These are phyloP conservation scores for Salminus brasiliensis DNA, from an alignment of 2,113 vertebrate species.

Conservation along the genomic window DNA sequence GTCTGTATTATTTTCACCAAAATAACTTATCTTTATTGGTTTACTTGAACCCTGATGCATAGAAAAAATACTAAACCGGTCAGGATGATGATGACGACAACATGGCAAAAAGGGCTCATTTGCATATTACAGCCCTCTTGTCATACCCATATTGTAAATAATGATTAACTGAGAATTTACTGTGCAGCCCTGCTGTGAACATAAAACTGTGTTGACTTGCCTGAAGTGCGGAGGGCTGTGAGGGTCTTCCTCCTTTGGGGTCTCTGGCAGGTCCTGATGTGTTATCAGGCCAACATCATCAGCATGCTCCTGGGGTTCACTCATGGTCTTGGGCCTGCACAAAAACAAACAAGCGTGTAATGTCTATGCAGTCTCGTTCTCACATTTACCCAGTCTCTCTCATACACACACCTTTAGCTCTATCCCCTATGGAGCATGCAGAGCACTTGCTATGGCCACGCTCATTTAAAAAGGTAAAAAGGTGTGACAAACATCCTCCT, in stretches of 20 bases:
- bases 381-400: background rate
- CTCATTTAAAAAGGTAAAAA: conserved; percentile 68
- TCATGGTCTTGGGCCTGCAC: conserved; percentile 75
- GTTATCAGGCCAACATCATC: conserved; percentile 72
- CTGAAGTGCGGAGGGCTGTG: conserved; percentile 71
- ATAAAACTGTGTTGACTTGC: conserved; percentile 57
- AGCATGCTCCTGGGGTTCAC: conserved; percentile 73
- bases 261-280: conserved; percentile 70
- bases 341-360: conserved; percentile 3
- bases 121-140: background rate
- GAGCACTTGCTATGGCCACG: conserved; percentile 54
- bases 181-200: background rate
- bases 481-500: conserved; percentile 10
- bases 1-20: background rate
- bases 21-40: no score
- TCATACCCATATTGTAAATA: background rate
- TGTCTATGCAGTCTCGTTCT: background rate
- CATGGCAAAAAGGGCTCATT: no score
- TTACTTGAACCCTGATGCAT: no score
- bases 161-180: background rate
- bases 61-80: no score
- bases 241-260: conserved; percentile 74
- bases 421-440: conserved; percentile 42
- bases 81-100: no score
- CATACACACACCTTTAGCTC: background rate